Evolutionary conservation across 2,888 invertebrate species (phyloP).

Genomic region (Leucophora obtusa): DNA sequence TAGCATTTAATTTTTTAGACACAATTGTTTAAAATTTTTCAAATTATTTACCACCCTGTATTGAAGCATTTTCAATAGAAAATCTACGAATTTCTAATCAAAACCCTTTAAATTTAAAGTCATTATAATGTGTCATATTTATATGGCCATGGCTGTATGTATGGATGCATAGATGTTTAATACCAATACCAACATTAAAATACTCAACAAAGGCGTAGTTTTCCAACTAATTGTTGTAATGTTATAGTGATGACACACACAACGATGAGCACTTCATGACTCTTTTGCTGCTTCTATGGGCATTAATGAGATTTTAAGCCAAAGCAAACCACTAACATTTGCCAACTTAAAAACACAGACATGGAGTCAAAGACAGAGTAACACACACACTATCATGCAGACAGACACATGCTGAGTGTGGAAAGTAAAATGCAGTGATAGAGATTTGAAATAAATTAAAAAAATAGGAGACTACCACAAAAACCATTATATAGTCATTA

Average conservation of each 20-base stretch:
- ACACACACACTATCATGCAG: neutral
- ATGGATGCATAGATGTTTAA: conserved; percentile 12
- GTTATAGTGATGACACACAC: conserved; percentile 7
- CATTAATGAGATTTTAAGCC: conserved; percentile 64
- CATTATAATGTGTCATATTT: too few relatives aligned
- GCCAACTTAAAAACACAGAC: conserved; percentile 50
- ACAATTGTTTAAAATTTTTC: too few relatives aligned
- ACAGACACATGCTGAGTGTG: conserved; percentile 4
- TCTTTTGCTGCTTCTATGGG: conserved; percentile 26
- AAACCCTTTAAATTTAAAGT: too few relatives aligned
- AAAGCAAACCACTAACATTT: conserved; percentile 53
- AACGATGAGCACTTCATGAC: conserved; percentile 15
- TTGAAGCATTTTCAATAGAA: too few relatives aligned
- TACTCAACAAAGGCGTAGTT: conserved; percentile 47
- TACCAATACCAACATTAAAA: conserved; percentile 37
- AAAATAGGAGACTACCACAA: conserved; percentile 41
- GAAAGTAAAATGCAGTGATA: conserved; percentile 31
- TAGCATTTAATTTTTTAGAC: too few relatives aligned
- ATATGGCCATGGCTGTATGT: too few relatives aligned
- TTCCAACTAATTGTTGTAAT: conserved; percentile 49
- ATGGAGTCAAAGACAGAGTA: conserved; percentile 9
- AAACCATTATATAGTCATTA: conserved; percentile 55
- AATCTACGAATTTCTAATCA: too few relatives aligned
- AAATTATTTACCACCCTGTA: too few relatives aligned
- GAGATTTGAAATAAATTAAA: conserved; percentile 38